Percentiles rank a stretch among this genome's conserved stretches.
Conservation (phyloP, 2,888 invertebrate genomes). For the Leptura quadrifasciata region DNA sequence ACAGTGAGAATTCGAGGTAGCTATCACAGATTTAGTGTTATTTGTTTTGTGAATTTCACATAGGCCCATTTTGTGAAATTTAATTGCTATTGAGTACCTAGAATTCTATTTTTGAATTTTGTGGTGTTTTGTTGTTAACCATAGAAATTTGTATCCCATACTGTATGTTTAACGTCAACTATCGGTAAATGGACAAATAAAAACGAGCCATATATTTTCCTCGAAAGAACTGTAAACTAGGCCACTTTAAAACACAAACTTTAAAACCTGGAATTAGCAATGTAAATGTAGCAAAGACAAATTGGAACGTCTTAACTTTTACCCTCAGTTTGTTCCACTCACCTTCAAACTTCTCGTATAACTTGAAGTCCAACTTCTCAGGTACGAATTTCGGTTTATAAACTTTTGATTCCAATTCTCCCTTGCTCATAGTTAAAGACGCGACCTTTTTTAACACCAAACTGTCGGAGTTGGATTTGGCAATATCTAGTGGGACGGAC, state of each 20-base stretch:
- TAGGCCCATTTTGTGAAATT: too few relatives aligned
- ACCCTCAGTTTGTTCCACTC: constrained; percentile 64
- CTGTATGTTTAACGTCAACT: too few relatives aligned
- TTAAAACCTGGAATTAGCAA: background rate
- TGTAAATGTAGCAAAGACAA: background rate
- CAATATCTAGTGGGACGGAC: constrained; percentile 73
- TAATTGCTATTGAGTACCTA: too few relatives aligned
- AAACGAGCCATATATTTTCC: too few relatives aligned
- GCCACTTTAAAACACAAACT: constrained; percentile 2
- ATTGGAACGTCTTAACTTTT: constrained; percentile 12
- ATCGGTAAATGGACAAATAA: too few relatives aligned
- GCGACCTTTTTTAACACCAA: constrained; percentile 90
- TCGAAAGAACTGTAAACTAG: background rate
- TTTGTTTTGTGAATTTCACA: too few relatives aligned
- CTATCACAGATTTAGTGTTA: too few relatives aligned
- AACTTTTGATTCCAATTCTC: constrained; percentile 80
- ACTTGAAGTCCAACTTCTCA: constrained; percentile 89
- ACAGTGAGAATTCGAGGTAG: too few relatives aligned
- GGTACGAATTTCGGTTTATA: constrained; percentile 86
- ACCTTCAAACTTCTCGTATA: constrained; percentile 96
- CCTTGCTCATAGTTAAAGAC: constrained; percentile 85
- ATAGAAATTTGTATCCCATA: too few relatives aligned
- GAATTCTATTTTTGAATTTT: too few relatives aligned
- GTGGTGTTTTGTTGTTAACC: too few relatives aligned
- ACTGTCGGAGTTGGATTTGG: constrained; percentile 75